Evolutionary conservation across 2,888 invertebrate species (phyloP), one percentile per base, ranked within the genome.

Genomic region (Amitus sp.): DNA sequence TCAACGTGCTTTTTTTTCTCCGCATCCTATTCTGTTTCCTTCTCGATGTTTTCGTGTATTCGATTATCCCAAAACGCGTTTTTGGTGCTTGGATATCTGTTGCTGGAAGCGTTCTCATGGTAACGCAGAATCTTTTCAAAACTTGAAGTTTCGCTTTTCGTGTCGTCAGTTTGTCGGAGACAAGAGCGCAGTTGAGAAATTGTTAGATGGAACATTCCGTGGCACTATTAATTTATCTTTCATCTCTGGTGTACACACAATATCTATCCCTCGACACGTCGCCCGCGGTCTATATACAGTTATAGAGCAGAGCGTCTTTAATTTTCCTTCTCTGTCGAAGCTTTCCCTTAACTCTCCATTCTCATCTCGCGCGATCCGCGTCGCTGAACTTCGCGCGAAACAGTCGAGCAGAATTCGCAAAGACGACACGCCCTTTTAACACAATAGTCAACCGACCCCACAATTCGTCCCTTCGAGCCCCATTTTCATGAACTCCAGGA

Each of bases 401-500:
- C 39, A 37, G 27, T 12, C 39, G 39, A 37, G 30, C 39, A 17
- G 39, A 50, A 28, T 50, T 42, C 42, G 18, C 49, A 18, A 51
- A 51, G 43, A 34, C 34, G 28, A 30, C 28, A 33, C 51, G 20
- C 43, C 51, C 43, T 43, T 52, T 48, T 48, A 52, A 39, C 34
- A 48, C 52, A 58, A 58, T 58, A 39, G 48, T 19, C 30, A 19
- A n/a, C 47, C 30, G 37, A n/a, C n/a, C n/a, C n/a, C n/a, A n/a
- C n/a, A n/a, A n/a, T n/a, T n/a, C n/a, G n/a, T n/a, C n/a, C n/a
- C n/a, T n/a, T n/a, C n/a, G 40, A 27, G 43, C 47, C 52, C 43
- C 48, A 48, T 50, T 54, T 51, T 55, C 51, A 63, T 63, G 59
- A 63, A 56, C 52, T 59, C 43, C 47, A 47, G 28, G 18, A 28